phyloP scores from a whole-genome alignment of 2,888 invertebrate species.

The Pemphredon lugubris region DNA sequence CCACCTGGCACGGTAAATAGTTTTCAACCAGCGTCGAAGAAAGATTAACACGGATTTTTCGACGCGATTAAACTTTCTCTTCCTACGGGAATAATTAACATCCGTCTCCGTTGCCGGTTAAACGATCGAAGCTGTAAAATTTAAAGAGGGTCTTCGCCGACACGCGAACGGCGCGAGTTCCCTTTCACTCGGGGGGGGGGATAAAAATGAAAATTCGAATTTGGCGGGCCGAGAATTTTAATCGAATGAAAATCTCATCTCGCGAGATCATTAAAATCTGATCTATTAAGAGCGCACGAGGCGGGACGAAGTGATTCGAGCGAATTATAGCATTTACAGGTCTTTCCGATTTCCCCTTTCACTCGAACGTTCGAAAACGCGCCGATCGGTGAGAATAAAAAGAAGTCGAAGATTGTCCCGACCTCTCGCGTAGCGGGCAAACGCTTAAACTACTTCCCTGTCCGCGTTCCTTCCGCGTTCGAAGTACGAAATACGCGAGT shows the following conservation, averaged over 20 bases:
- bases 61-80: constrained; percentile 28
- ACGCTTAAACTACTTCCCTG: constrained; percentile 51
- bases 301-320: constrained; percentile 4
- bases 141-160: not conserved
- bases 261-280: constrained; percentile 5
- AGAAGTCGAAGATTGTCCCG: constrained; percentile 18
- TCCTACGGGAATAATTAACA: constrained; percentile 17
- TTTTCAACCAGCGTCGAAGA: constrained; percentile 29
- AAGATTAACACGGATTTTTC: constrained; percentile 33
- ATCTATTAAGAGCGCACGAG: not conserved
- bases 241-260: not conserved
- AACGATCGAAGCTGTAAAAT: not conserved
- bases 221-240: too few species aligned
- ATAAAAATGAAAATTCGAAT: too few species aligned
- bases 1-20: constrained; percentile 21
- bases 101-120: constrained; percentile 12
- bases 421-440: constrained; percentile 17
- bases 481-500: constrained; percentile 39
- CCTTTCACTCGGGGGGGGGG: too few species aligned
- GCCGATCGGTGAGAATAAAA: constrained; percentile 13
- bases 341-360: constrained; percentile 39
- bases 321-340: constrained; percentile 12
- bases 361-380: constrained; percentile 35
- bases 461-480: constrained; percentile 56
- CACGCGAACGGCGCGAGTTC: too few species aligned